Conservation (phyloP, 1,140 invertebrate species). For the Lepidurus arcticus region DNA sequence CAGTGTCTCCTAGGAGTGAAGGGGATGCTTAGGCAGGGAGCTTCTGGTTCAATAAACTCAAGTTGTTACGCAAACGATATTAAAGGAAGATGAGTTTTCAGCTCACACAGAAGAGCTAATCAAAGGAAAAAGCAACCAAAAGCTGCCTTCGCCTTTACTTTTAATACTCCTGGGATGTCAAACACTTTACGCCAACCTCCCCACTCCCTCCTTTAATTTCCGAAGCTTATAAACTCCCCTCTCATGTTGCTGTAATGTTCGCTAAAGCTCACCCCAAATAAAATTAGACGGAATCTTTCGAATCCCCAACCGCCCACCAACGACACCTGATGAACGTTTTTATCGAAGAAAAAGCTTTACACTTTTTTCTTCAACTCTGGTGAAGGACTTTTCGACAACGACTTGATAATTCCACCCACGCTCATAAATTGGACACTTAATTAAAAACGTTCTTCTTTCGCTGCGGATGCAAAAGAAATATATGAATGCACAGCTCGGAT, state of each 20-base stretch:
- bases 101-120: not conserved
- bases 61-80: conserved; percentile 2
- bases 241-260: not conserved
- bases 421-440: too few relatives aligned
- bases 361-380: not conserved
- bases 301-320: not conserved
- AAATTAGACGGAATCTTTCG: not conserved
- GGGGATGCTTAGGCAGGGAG: not conserved
- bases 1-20: not conserved
- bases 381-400: too few relatives aligned
- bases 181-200: not conserved
- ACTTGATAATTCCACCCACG: too few relatives aligned
- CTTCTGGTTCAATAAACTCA: not conserved
- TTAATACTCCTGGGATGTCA: conserved; percentile 12
- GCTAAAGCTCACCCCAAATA: not conserved
- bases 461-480: too few relatives aligned
- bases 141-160: not conserved
- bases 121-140: not conserved
- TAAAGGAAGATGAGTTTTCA: not conserved
- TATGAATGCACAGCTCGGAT: too few relatives aligned
- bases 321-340: not conserved
- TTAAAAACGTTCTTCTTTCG: too few relatives aligned
- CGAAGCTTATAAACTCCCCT: not conserved
- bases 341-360: not conserved
- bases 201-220: not conserved